These are phyloP conservation scores for Hippolais icterina DNA, from an alignment of 2,113 vertebrate species.

Conservation along the genomic window DNA sequence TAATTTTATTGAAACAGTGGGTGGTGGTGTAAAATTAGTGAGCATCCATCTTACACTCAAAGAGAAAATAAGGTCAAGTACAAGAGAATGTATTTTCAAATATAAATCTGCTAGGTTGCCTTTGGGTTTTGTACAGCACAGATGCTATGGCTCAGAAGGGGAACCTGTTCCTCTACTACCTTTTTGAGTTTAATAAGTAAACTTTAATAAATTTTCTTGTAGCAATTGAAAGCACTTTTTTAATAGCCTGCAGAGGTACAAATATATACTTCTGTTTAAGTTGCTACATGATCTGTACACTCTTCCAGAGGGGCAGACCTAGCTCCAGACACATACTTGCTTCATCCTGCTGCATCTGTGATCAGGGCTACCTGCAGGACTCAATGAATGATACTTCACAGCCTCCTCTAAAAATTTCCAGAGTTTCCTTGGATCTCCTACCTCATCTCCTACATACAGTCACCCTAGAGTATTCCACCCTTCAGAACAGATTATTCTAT, in stretches of 20 bases:
- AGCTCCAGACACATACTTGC: not conserved
- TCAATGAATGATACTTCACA: not conserved
- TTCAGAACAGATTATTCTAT: not conserved
- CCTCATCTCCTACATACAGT: fast-evolving
- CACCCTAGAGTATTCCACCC: not conserved
- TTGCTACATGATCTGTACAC: not conserved
- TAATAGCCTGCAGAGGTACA: not conserved
- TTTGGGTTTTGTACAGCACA: not conserved
- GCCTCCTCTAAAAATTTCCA: not conserved
- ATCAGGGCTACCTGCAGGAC: not conserved
- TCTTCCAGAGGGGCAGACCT: not conserved
- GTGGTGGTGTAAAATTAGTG: not conserved
- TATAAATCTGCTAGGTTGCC: not conserved
- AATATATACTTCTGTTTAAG: not conserved
- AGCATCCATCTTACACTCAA: not conserved
- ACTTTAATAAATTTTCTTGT: not conserved
- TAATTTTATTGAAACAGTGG: constrained; percentile 8
- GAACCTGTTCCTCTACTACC: not conserved
- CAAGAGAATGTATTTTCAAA: not conserved
- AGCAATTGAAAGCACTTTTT: not conserved
- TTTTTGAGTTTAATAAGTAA: not conserved
- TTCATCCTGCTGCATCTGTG: not conserved
- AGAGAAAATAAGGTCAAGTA: constrained; percentile 21
- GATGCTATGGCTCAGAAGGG: not conserved
- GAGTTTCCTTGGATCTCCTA: not conserved